Conservation (phyloP, 2,797 vertebrate species). For the Poeciliopsis turneri region DNA sequence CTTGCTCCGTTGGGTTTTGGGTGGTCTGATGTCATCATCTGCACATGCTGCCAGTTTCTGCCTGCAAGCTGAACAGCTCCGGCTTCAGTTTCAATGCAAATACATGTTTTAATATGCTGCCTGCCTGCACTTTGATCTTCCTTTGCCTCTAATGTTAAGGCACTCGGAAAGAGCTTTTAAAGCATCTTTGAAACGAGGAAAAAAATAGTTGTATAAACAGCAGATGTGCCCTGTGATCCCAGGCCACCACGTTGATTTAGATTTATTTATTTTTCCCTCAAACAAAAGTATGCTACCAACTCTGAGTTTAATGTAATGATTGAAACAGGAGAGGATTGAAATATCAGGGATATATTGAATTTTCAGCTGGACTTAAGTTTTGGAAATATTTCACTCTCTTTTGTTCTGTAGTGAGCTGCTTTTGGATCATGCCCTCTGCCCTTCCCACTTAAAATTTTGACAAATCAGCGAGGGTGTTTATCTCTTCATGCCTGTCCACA, state of each 20-base stretch:
- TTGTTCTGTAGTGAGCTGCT: constrained; percentile 3
- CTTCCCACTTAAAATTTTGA: constrained; percentile 38
- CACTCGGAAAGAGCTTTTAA: constrained; percentile 31
- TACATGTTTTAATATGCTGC: constrained; percentile 36
- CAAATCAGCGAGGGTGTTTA: constrained; percentile 13
- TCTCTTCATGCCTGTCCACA: constrained; percentile 23
- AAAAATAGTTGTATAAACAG: constrained; percentile 59
- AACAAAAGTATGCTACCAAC: constrained; percentile 52
- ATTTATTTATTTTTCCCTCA: background rate
- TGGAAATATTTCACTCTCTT: background rate
- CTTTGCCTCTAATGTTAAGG: constrained; percentile 35
- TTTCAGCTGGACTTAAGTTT: background rate
- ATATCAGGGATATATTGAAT: background rate
- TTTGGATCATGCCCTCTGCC: constrained; percentile 17
- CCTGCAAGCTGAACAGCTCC: constrained; percentile 33
- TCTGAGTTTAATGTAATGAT: constrained; percentile 11
- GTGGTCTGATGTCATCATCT: constrained; percentile 76
- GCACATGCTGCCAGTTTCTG: constrained; percentile 69
- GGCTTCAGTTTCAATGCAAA: constrained; percentile 64
- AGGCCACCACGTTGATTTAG: constrained; percentile 41
- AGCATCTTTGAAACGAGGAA: constrained; percentile 12
- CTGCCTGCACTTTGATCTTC: constrained; percentile 55
- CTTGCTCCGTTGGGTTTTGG: constrained; percentile 72
- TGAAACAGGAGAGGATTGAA: background rate
- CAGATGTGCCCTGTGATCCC: constrained; percentile 66